Conservation (phyloP, 2,797 vertebrate genomes). For the Acomys russatus region DNA sequence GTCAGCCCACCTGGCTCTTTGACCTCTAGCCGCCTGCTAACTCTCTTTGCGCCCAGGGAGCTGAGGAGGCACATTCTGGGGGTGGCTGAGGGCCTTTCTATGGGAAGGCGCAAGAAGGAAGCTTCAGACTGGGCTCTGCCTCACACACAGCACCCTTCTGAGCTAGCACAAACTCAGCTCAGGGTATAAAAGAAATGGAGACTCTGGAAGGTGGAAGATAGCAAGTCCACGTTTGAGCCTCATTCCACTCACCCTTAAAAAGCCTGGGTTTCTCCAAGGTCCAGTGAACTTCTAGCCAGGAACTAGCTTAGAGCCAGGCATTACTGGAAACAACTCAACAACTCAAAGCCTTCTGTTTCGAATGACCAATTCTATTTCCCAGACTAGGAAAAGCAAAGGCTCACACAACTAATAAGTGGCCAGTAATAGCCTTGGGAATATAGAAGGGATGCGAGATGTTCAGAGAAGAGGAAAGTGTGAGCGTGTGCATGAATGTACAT, state of each 20-base stretch:
- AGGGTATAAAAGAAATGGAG: conserved; percentile 15
- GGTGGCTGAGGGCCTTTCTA: background rate
- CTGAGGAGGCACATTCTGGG: conserved; percentile 22
- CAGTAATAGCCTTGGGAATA: background rate
- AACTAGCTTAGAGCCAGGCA: background rate
- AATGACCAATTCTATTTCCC: conserved; percentile 54
- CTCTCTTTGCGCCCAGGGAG: conserved; percentile 17
- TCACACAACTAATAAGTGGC: background rate
- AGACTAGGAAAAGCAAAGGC: conserved; percentile 57
- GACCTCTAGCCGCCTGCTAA: conserved; percentile 32
- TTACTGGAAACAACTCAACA: conserved; percentile 28
- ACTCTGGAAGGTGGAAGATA: background rate
- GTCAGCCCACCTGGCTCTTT: conserved; percentile 50
- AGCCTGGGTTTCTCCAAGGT: background rate
- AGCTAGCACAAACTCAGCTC: background rate
- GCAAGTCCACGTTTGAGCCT: conserved; percentile 26
- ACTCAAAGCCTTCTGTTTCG: background rate
- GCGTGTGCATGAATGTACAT: background rate
- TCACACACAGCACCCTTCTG: background rate
- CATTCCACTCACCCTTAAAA: background rate
- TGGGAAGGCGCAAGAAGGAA: background rate
- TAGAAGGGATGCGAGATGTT: background rate
- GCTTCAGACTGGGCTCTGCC: background rate
- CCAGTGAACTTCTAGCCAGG: background rate
- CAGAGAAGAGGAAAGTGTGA: conserved; percentile 18